Evolutionary conservation across 2,888 invertebrate genomes (phyloP), one percentile per base, ranked within the genome.

Genomic region (Drosophila monieri): DNA sequence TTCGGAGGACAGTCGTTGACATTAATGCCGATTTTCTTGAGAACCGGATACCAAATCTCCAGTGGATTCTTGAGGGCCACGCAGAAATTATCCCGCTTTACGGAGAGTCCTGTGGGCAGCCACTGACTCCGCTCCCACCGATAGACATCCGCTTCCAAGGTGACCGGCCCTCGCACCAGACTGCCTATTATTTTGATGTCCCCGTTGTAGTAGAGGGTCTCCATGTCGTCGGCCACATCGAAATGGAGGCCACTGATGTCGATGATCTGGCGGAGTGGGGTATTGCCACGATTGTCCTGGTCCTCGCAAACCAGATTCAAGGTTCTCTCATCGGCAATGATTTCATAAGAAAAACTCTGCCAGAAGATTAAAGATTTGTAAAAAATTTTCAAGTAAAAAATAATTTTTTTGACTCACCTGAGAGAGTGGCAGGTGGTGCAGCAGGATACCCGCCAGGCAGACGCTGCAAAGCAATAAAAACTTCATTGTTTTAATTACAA

Each of bases 1-100:
- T 25, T 39, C 0, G 81, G 85, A 8, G 85, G 80, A 59, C 85
- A 81, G 0, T 8, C 15, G 3, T 35, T 30, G 14, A 67, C 57
- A 0, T 12, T 12, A 6, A 46, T 47, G 1, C 80, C 67, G 2
- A 84, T 27, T 1, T 54, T 25, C 1, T 6, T 21, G 0, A 70
- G 1, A 12, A 74, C 15, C 0, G 6, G 2, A 39, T 64, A 27
- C 85, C 80, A 81, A 5, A 64, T 1, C 23, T 84, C 85, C 0
- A 5, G 0, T 0, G 77, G 77, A 61, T 78, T 54, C 0, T 1
- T 2, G 8, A 81, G 14, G 1, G 81, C 6, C 1, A 44, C 30
- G 23, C 81, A 81, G 0, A 81, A 47, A 32, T 73, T 56, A 0
- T 62, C n/a, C 5, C 80, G 59, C 8, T 74, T 78, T 0, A 77